A percentile compares a stretch with the other conserved stretches of the same genome.
phyloP scores from a whole-genome alignment of 2,113 vertebrate genomes.

The Hippopotamus amphibius region DNA sequence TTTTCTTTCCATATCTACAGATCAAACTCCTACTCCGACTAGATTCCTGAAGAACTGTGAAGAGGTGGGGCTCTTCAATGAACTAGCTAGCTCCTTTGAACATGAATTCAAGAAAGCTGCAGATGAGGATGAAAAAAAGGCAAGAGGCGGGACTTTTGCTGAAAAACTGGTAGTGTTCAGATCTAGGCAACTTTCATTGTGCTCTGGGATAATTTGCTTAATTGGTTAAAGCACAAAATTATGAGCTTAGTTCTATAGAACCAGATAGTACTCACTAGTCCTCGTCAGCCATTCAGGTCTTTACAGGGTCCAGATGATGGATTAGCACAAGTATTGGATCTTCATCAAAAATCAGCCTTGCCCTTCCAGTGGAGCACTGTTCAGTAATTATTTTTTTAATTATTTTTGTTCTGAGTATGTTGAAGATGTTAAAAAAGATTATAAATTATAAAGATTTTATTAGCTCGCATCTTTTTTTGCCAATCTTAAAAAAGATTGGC shows the following conservation, averaged over 20 bases:
- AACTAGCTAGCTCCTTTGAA: conserved; percentile 96
- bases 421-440: background rate
- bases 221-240: conserved; percentile 33
- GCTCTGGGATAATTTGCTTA: conserved; percentile 32
- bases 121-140: conserved; percentile 97
- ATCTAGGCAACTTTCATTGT: conserved; percentile 33
- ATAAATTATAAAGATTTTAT: conserved; percentile 27
- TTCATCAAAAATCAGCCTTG: conserved; percentile 25
- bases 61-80: conserved; percentile 98
- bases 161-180: conserved; percentile 26
- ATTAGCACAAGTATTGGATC: background rate
- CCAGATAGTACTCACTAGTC: background rate
- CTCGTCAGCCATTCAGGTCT: background rate
- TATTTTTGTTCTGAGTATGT: conserved; percentile 21
- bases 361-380: background rate
- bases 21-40: conserved; percentile 98
- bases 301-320: background rate
- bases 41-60: conserved; percentile 99
- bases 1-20: conserved; percentile 85
- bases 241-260: background rate
- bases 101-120: conserved; percentile 96
- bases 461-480: background rate
- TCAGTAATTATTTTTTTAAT: background rate
- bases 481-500: no score
- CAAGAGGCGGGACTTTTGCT: conserved; percentile 77